phyloP scores from a whole-genome alignment of 1,140 invertebrate species.

The Drosophila aff. region DNA sequence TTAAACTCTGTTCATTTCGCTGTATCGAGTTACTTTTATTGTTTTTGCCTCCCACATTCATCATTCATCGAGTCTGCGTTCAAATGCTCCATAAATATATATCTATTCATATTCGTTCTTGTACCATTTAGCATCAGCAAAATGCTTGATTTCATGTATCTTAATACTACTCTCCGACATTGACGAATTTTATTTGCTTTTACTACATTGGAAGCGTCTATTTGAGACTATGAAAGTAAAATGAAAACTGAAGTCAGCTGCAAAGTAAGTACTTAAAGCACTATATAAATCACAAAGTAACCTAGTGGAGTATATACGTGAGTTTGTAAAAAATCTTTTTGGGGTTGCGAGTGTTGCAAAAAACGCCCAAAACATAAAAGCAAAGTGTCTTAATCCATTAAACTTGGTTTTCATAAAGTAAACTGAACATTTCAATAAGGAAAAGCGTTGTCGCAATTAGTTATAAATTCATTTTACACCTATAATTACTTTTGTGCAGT shows the following conservation, averaged over 20 bases:
- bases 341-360: conserved; percentile 3
- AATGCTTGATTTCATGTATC: conserved; percentile 37
- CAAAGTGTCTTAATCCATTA: conserved; percentile 38
- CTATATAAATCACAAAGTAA: conserved; percentile 79
- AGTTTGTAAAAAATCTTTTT: conserved; percentile 37
- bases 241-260: conserved; percentile 53
- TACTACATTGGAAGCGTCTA: conserved; percentile 63
- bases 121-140: conserved; percentile 47
- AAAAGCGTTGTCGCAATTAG: conserved; percentile 35
- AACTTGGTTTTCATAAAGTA: conserved; percentile 30
- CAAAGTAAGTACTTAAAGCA: conserved; percentile 77
- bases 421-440: conserved; percentile 24
- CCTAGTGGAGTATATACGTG: conserved; percentile 68
- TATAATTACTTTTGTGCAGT: conserved; percentile 49
- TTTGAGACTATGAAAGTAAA: conserved; percentile 37
- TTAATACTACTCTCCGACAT: conserved; percentile 51
- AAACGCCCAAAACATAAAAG: conserved; percentile 22
- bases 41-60: conserved; percentile 62
- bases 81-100: conserved; percentile 62
- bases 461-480: conserved; percentile 11
- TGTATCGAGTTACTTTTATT: conserved; percentile 82
- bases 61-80: conserved; percentile 42
- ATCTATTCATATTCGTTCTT: conserved; percentile 60
- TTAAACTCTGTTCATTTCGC: conserved; percentile 69
- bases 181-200: conserved; percentile 44